Evolutionary conservation across 2,113 vertebrate species (phyloP).

Genomic region (Oryzias melastigma): DNA sequence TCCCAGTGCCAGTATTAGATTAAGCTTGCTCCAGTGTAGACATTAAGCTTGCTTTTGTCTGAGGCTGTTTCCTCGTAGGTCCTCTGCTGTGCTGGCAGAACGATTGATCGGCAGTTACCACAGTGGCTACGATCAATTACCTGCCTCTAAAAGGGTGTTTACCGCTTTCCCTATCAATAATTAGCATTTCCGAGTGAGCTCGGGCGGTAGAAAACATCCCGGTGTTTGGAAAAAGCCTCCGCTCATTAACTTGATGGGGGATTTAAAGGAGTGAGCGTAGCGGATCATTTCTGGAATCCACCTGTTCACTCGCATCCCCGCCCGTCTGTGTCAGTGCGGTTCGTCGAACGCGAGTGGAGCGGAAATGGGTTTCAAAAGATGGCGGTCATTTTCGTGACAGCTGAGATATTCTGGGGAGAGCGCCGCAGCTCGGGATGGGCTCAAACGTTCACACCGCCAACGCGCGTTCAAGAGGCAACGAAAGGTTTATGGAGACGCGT

Average conservation of each 20-base stretch:
- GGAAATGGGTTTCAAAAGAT: conserved; percentile 42
- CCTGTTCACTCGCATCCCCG: conserved; percentile 59
- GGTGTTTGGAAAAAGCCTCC: conserved; percentile 58
- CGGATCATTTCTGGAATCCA: conserved; percentile 54
- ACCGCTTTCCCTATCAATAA: conserved; percentile 21
- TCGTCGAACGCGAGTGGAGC: conserved; percentile 28
- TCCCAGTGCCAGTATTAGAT: conserved; percentile 43
- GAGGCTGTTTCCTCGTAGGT: conserved; percentile 13
- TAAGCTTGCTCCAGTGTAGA: conserved; percentile 23
- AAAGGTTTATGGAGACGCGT: no score
- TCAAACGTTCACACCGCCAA: neutral
- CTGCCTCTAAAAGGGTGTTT: conserved; percentile 1
- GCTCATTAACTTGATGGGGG: conserved; percentile 46
- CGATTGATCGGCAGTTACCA: conserved; percentile 14
- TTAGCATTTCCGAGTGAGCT: conserved; percentile 20
- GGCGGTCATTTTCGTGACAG: conserved; percentile 9
- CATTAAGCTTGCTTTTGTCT: conserved; percentile 35
- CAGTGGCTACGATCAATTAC: neutral
- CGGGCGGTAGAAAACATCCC: conserved; percentile 36
- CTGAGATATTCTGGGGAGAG: conserved; percentile 7
- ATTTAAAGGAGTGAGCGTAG: conserved; percentile 59
- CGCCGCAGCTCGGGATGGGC: conserved; percentile 14
- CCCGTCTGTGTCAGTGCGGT: conserved; percentile 25
- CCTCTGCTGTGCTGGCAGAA: conserved; percentile 3
- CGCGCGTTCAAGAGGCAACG: no score